Conservation (phyloP, 2,113 vertebrate species). For the Myrmecophaga tridactyla region DNA sequence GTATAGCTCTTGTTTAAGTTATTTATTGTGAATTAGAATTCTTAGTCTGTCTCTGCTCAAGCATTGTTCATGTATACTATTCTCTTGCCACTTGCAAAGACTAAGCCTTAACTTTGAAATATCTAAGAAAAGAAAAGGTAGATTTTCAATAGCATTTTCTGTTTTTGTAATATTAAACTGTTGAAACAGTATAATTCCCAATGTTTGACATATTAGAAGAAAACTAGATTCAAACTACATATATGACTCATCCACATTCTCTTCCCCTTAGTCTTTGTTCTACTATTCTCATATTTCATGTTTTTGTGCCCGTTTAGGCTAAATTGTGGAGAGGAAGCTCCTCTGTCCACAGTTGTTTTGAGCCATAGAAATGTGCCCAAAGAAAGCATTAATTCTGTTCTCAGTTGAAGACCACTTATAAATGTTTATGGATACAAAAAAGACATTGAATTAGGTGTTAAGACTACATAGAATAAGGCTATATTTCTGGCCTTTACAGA, state of each 20-base stretch:
- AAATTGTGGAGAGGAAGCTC: not conserved
- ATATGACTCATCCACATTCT: not conserved
- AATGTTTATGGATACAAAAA: not conserved
- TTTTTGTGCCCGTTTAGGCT: not conserved
- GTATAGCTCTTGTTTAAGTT: conserved; percentile 47
- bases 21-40: conserved; percentile 56
- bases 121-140: conserved; percentile 21
- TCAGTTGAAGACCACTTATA: not conserved
- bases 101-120: conserved; percentile 45
- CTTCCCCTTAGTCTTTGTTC: not conserved
- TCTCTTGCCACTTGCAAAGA: conserved; percentile 10
- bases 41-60: conserved; percentile 26
- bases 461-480: not conserved
- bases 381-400: not conserved
- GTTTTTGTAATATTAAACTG: conserved; percentile 3
- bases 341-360: not conserved
- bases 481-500: not conserved
- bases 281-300: not conserved
- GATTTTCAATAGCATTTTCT: not conserved
- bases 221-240: not conserved
- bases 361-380: not conserved
- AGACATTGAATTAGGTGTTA: not conserved
- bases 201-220: conserved; percentile 5
- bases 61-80: conserved; percentile 18
- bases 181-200: conserved; percentile 24